Conservation (phyloP, 2,113 vertebrate genomes). For the Alosa alosa region DNA sequence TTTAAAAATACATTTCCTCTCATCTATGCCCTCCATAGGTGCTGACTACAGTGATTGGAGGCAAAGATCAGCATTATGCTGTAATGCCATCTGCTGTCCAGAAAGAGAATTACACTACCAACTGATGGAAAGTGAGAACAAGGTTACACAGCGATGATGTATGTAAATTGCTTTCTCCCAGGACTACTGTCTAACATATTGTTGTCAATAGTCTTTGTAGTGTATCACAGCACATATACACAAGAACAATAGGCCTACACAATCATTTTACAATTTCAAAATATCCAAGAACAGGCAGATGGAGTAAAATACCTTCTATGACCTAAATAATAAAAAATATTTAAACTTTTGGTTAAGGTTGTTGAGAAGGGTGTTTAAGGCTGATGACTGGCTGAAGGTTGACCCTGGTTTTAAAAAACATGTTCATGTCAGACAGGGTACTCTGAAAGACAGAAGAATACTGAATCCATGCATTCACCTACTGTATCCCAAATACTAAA, state of each 20-base stretch:
- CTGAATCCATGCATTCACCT: too few relatives aligned
- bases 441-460: too few relatives aligned
- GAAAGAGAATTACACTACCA: background rate
- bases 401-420: too few relatives aligned
- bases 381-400: too few relatives aligned
- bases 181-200: background rate
- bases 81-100: background rate
- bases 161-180: background rate
- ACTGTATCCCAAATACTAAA: too few relatives aligned
- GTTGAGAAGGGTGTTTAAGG: too few relatives aligned
- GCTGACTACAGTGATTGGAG: too few relatives aligned
- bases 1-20: too few relatives aligned
- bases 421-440: too few relatives aligned
- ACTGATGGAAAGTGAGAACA: background rate
- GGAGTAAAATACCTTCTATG: background rate
- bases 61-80: background rate
- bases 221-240: background rate
- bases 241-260: background rate
- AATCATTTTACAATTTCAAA: background rate
- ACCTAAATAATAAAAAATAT: background rate
- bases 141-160: background rate
- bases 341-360: background rate
- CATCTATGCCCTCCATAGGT: too few relatives aligned
- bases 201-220: too few relatives aligned
- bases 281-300: background rate